Evolutionary conservation across 2,797 vertebrate genomes (phyloP).

Genomic region (Pitangus sulphuratus): DNA sequence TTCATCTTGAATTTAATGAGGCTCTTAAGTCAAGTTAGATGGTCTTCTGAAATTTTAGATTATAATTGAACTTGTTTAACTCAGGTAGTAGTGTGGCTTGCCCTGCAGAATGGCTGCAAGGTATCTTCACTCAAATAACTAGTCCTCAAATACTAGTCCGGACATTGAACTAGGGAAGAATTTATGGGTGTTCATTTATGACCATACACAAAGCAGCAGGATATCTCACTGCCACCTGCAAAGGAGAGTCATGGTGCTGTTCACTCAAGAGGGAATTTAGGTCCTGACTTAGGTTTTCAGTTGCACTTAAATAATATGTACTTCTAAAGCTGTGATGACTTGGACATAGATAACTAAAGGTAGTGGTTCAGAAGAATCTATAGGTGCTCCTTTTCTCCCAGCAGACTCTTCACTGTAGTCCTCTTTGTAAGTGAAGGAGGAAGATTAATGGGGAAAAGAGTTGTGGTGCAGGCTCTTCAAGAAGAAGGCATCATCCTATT

Average conservation of each 20-base stretch:
- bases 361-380: background rate
- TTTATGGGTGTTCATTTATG: background rate
- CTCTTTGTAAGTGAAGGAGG: background rate
- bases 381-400: background rate
- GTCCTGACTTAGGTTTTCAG: background rate
- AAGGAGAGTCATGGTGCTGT: rapidly evolving
- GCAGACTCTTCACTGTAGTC: background rate
- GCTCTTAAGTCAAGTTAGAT: background rate
- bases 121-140: background rate
- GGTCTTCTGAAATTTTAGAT: background rate
- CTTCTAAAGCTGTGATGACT: background rate
- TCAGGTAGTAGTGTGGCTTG: background rate
- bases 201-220: background rate
- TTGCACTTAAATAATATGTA: background rate
- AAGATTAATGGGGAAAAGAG: background rate
- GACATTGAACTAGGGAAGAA: background rate
- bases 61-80: background rate
- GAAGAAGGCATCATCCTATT: background rate
- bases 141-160: background rate
- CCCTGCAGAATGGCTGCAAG: background rate
- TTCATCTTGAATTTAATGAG: background rate
- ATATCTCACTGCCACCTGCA: background rate
- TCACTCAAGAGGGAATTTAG: background rate
- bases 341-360: background rate
- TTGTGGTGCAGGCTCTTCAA: background rate